Conservation (phyloP, 2,888 invertebrate genomes). For the Drosophila nr. perissopoda region DNA sequence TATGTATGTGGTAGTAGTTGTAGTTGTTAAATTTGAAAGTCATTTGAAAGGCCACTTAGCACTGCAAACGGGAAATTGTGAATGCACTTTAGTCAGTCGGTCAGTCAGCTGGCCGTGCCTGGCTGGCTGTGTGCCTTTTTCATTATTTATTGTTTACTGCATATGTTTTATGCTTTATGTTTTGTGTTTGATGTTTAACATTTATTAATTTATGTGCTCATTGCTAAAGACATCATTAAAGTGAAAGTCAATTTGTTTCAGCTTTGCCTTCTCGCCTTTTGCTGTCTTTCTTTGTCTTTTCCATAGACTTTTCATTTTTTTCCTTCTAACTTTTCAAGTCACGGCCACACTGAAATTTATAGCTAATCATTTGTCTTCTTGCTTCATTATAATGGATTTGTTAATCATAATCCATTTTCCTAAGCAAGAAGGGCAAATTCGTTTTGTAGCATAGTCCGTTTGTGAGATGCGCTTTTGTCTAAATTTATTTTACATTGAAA, state of each 20-base stretch:
- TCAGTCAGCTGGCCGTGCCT: background rate
- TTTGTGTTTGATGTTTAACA: conserved; percentile 25
- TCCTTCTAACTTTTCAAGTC: conserved; percentile 27
- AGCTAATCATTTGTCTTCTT: conserved; percentile 61
- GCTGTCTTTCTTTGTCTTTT: conserved; percentile 35
- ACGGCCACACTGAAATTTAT: conserved; percentile 51
- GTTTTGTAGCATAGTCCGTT: background rate
- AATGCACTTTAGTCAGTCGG: conserved; percentile 46
- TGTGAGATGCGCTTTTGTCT: no score
- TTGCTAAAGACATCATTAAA: conserved; percentile 71
- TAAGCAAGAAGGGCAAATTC: background rate
- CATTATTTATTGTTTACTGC: conserved; percentile 29
- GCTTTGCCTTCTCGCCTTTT: conserved; percentile 14
- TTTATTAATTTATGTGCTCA: conserved; percentile 69
- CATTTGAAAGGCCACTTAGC: conserved; percentile 58
- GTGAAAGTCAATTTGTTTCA: conserved; percentile 73
- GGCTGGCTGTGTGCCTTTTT: conserved; percentile 19
- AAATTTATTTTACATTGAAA: background rate
- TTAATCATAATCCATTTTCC: background rate
- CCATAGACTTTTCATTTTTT: conserved; percentile 18
- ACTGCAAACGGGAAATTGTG: conserved; percentile 47
- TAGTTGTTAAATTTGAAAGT: conserved; percentile 66
- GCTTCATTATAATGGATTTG: conserved; percentile 15
- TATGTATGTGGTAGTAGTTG: background rate
- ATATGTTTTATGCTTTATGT: background rate